These are phyloP conservation scores for Amphilophus citrinellus DNA, from an alignment of 2,113 vertebrate species.

Conservation along the genomic window DNA sequence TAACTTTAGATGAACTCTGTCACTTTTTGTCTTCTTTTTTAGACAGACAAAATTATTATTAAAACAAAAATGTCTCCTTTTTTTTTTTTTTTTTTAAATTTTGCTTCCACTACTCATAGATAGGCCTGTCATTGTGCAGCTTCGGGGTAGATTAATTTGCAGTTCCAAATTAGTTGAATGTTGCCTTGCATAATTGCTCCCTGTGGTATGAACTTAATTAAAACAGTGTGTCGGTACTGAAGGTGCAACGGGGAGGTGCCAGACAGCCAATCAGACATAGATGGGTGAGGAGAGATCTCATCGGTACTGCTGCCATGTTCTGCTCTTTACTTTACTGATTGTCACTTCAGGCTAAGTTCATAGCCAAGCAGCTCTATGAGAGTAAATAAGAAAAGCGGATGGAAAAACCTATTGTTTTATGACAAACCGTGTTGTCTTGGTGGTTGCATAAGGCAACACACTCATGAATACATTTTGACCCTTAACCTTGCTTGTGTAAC, in stretches of 20 bases:
- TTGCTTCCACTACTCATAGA: background rate
- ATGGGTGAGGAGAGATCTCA: conserved; percentile 51
- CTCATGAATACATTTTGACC: background rate
- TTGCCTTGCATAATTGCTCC: conserved; percentile 77
- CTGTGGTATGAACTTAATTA: conserved; percentile 75
- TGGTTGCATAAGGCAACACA: background rate
- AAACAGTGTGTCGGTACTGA: conserved; percentile 69
- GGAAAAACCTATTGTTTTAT: background rate
- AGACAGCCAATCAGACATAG: conserved; percentile 57
- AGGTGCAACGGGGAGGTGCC: conserved; percentile 70
- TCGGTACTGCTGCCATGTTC: conserved; percentile 38
- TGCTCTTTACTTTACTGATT: conserved; percentile 37
- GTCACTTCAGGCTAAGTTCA: conserved; percentile 15
- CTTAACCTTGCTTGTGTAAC: conserved; percentile 26
- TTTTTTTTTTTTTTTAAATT: no score
- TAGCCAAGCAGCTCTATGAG: conserved; percentile 10
- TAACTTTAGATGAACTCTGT: no score
- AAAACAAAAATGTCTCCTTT: background rate
- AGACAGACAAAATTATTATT: background rate
- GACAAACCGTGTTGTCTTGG: background rate
- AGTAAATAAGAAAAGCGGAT: conserved; percentile 10
- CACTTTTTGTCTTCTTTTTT: background rate
- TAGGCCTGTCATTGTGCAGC: conserved; percentile 28
- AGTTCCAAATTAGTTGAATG: conserved; percentile 63
- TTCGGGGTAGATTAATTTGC: conserved; percentile 64